Evolutionary conservation across 2,888 invertebrate genomes (phyloP), one percentile per base, ranked within the genome.

Genomic region (Tipula confusa): DNA sequence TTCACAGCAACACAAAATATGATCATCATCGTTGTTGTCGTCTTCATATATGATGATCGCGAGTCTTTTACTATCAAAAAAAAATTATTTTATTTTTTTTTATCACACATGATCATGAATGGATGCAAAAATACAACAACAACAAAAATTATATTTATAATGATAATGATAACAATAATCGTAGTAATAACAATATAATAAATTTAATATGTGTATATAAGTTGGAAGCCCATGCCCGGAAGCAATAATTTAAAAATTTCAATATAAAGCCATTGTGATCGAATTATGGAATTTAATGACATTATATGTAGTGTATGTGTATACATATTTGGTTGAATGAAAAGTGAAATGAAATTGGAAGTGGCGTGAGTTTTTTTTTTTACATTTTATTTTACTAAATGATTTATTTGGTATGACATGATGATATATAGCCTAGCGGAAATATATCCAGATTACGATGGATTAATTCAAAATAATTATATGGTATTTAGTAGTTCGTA

Each of bases 191-290:
- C 64, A 64, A 64, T 64, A 64, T 24, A 64, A 64, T 64, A 64
- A 64, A 64, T 64, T 24, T 64, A n/a, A n/a, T 64, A 9, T 64
- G 7, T 64, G 9, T 64, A n/a, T 43, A 36, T 43, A n/a, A 64
- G 64, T 24, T 64, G 64, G 64, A 64, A 64, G 64, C 64, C 64
- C 64, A 64, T 64, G 82, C 83, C 81, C 84, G 84, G 85, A 84
- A 83, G 83, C 84, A 82, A 84, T 84, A 83, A 83, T 84, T 83
- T 84, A 83, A 83, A 83, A 80, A 83, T 82, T 83, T 64, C 83
- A 84, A 84, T 83, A 84, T 83, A 83, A 84, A 84, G 83, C 85
- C 84, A 85, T 85, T 85, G 85, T 85, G 84, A 85, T 85, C 85
- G 83, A 84, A 85, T 85, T 85, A 85, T 84, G 84, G 64, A 24